Base-by-base conservation (phyloP, 2,888 invertebrate genomes). In the Spialia ferax region DNA sequence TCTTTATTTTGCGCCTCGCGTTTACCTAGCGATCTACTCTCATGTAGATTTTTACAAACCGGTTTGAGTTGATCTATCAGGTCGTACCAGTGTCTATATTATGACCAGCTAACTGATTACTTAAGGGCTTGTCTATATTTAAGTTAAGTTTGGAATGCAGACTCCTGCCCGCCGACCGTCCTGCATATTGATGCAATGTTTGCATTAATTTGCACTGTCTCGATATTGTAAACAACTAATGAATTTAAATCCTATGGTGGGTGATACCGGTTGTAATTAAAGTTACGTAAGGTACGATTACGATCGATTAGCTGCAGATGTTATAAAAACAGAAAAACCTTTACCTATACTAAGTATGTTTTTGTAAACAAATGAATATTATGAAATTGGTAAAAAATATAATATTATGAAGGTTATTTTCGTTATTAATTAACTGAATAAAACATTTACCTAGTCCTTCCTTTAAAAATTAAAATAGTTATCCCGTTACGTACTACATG, bases 151-250 rank as follows among this genome's bases (percentile, higher is more conserved):
- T 22, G 63, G 65, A 65, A 65, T 65, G 65, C 38, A 59, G 65
- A 23, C 50, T 59, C 59, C n/a, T 18, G 59, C 5, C 55, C 56
- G 32, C 11, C 63, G 45, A 35, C 29, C 32, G 63, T 48, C 64
- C 38, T 65, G 65, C 65, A 65, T 65, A 65, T 65, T 65, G 52
- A 65, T 65, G 50, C 35, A 59, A 52, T 52, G 38, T 59, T 65
- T 65, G 38, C 52, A 59, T 59, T 63, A 38, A 63, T 63, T 65
- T 59, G 59, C 26, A 26, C 22, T 11, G 50, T 32, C 35, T 56
- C 35, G 57, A 50, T 64, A 50, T 52, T 35, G 29, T 54, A 38
- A 54, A 54, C 38, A 52, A 50, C 15, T 32, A 7, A 59, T 59
- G 45, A 26, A 48, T 29, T 45, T 60, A 48, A 45, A 60, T 38